Evolutionary conservation across 2,113 vertebrate genomes (phyloP), one percentile per base, ranked within the genome.

Genomic region (Dicrurus megarhynchus): DNA sequence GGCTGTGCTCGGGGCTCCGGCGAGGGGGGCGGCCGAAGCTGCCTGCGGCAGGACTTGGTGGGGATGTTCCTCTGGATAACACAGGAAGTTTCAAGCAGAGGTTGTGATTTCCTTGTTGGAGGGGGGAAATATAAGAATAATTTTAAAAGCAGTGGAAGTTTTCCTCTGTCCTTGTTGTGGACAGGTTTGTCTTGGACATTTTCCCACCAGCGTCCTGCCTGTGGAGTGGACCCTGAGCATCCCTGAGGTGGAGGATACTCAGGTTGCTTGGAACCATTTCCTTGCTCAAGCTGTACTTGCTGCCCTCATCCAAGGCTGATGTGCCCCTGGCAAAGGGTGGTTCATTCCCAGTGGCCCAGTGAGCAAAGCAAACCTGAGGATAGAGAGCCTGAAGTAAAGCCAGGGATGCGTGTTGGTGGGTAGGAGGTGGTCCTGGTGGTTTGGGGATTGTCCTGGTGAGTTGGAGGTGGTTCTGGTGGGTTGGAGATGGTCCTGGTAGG

Each of bases 21-120:
- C 1, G 1, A 74, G 44, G 55, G 73, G 59, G 55, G 14, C 0
- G 0, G 47, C 42, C 2, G 0, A 10, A 10, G 28, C 57, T 26
- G 63, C 88, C 77, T 6, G 20, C 0, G 3, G 65, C 65, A 52
- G 21, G n/a, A 24, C 73, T 44, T 8, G 11, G 7, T 18, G 59
- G 53, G 70, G 37, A 47, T 44, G 6, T 26, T 69, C 42, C 37
- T 68, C 80, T 35, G 67, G 26, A 4, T 26, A 59, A 35, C 21
- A 30, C 6, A 1, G 24, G 61, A 63, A 52, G 28, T n/a, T 92
- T 85, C 79, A 49, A 70, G 13, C 42, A 46, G 79, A 84, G 46
- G 50, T 26, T 74, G 64, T 44, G 8, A 46, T 68, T 73, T 89
- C 49, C 59, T 30, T 50, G 16, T 20, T 23, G 30, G 42, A 59